Conservation (phyloP, 1,140 invertebrate genomes). For the Solen grandis region DNA sequence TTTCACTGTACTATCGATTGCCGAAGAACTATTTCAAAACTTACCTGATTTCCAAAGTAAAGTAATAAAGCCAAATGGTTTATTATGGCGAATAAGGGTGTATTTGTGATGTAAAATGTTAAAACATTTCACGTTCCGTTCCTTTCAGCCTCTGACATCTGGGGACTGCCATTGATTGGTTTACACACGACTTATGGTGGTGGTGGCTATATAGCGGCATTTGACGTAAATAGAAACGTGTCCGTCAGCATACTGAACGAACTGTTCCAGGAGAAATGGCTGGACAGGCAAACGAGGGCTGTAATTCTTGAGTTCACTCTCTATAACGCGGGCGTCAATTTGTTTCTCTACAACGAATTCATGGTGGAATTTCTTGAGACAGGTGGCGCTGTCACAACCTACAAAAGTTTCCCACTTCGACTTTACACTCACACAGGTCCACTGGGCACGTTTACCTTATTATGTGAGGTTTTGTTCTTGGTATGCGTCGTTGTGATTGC, state of each 20-base stretch:
- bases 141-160: constrained; percentile 33
- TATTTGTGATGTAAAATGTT: not conserved
- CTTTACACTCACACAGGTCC: constrained; percentile 31
- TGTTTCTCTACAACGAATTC: constrained; percentile 59
- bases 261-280: constrained; percentile 79
- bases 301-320: constrained; percentile 82
- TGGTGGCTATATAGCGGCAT: constrained; percentile 56
- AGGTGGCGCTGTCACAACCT: constrained; percentile 68
- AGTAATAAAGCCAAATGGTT: too few species aligned
- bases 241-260: constrained; percentile 62
- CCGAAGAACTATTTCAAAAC: not conserved
- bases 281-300: constrained; percentile 81
- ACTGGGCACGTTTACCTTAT: constrained; percentile 24
- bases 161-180: constrained; percentile 51
- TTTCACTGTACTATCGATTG: too few species aligned
- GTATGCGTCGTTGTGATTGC: constrained; percentile 28
- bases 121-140: not conserved
- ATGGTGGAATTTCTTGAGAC: constrained; percentile 80
- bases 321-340: constrained; percentile 80
- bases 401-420: constrained; percentile 38
- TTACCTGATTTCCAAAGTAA: too few species aligned
- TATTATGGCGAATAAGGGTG: not conserved
- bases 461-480: constrained; percentile 45
- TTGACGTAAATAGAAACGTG: constrained; percentile 41
- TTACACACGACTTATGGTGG: constrained; percentile 55